Evolutionary conservation across 2,888 invertebrate species (phyloP).

Genomic region (Mayetiola destructor): DNA sequence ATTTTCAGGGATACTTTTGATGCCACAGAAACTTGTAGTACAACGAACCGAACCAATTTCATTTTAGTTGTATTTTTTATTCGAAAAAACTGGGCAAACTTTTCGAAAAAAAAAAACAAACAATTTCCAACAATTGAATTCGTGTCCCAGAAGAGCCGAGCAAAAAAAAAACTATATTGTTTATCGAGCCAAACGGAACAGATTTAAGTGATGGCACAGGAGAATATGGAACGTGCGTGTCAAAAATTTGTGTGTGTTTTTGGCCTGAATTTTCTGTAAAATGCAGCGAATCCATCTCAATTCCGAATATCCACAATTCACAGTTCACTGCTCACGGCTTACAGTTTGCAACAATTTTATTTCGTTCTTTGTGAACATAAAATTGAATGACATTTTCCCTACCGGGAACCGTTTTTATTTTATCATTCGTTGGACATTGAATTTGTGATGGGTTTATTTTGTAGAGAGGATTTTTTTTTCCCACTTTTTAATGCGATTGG

Average conservation of each 20-base stretch:
- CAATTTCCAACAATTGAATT: neutral
- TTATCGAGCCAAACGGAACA: too few species aligned
- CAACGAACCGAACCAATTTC: neutral
- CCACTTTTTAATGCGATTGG: too few species aligned
- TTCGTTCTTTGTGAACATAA: neutral
- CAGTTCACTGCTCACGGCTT: neutral
- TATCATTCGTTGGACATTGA: conserved; percentile 8
- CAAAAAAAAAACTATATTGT: neutral
- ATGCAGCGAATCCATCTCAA: too few species aligned
- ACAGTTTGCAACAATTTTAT: neutral
- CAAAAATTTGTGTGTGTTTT: conserved; percentile 2
- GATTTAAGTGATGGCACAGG: neutral
- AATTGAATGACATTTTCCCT: conserved; percentile 1
- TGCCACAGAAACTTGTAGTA: neutral
- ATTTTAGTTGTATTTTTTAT: neutral
- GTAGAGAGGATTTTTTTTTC: too few species aligned
- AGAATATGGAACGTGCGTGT: conserved; percentile 7
- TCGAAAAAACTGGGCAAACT: neutral
- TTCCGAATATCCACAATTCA: too few species aligned
- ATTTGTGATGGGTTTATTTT: too few species aligned
- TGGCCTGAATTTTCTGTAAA: too few species aligned
- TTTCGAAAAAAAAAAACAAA: neutral
- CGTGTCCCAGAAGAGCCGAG: too few species aligned
- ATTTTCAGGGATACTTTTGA: conserved; percentile 7
- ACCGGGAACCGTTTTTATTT: conserved; percentile 5